These are phyloP conservation scores for Vanacampus margaritifer DNA, from an alignment of 2,113 vertebrate species.

Conservation along the genomic window DNA sequence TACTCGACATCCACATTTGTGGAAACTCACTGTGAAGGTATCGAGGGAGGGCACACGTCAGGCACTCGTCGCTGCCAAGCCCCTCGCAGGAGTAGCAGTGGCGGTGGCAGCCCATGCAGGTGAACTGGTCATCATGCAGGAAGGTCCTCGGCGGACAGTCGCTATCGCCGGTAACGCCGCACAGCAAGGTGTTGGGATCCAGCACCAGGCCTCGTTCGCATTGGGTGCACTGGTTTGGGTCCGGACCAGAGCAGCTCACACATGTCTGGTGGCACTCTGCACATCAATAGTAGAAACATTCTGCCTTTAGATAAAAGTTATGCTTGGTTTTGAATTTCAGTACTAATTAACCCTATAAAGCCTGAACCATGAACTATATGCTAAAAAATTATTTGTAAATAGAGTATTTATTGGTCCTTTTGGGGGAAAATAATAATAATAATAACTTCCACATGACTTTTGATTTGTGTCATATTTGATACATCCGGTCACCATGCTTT, in stretches of 20 bases:
- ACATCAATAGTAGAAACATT: not conserved
- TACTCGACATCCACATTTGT: not conserved
- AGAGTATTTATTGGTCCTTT: too few species aligned
- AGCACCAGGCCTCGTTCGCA: slow-evolving; percentile 68
- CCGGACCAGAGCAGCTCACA: slow-evolving; percentile 64
- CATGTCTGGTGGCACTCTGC: slow-evolving; percentile 78
- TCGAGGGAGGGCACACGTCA: slow-evolving; percentile 64
- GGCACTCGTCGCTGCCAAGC: slow-evolving; percentile 53
- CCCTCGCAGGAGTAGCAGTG: slow-evolving; percentile 69
- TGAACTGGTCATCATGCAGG: slow-evolving; percentile 73
- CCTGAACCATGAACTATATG: too few species aligned
- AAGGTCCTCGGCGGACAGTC: slow-evolving; percentile 67
- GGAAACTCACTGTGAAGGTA: slow-evolving; percentile 68
- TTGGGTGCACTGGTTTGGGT: slow-evolving; percentile 70
- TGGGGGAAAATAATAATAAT: too few species aligned
- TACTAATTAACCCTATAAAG: too few species aligned
- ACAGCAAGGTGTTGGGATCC: slow-evolving; percentile 70
- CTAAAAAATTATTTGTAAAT: too few species aligned
- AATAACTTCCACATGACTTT: too few species aligned
- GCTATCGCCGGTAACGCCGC: slow-evolving; percentile 71
- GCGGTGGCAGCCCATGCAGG: slow-evolving; percentile 68
- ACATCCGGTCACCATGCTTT: too few species aligned
- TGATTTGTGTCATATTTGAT: too few species aligned
- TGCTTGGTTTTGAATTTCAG: not conserved
- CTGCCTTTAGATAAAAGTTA: not conserved